Percentiles rank a stretch among this genome's conserved stretches.
These are phyloP conservation scores for Lates japonicus DNA, from an alignment of 2,797 vertebrate species.

Conservation along the genomic window DNA sequence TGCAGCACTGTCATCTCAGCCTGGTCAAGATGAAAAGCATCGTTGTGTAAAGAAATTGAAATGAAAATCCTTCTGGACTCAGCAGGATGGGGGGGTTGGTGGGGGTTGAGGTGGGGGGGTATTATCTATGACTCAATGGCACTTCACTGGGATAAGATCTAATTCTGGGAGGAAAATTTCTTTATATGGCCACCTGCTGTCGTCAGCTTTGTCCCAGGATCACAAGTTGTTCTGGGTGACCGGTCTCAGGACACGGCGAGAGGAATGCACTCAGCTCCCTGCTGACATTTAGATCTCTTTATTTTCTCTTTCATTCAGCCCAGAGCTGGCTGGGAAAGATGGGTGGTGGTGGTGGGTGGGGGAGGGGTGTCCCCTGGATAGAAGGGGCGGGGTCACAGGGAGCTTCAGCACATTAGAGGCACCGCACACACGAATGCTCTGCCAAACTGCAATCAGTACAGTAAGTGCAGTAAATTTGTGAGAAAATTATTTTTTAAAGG, in stretches of 20 bases:
- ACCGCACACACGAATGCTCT: neutral
- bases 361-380: slow-evolving; percentile 21
- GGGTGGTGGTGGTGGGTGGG: slow-evolving; percentile 35
- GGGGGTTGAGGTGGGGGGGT: slow-evolving; percentile 85
- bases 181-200: slow-evolving; percentile 94
- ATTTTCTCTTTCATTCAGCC: slow-evolving; percentile 92
- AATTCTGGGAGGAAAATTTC: slow-evolving; percentile 95
- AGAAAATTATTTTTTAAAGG: too few relatives aligned
- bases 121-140: slow-evolving; percentile 95
- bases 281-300: slow-evolving; percentile 98
- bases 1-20: slow-evolving; percentile 89
- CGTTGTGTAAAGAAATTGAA: slow-evolving; percentile 97
- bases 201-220: slow-evolving; percentile 94
- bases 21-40: slow-evolving; percentile 95
- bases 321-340: slow-evolving; percentile 80
- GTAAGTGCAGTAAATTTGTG: too few relatives aligned
- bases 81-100: slow-evolving; percentile 88
- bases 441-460: neutral
- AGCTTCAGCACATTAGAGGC: slow-evolving; percentile 18
- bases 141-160: slow-evolving; percentile 96
- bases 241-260: slow-evolving; percentile 90
- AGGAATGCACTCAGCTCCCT: slow-evolving; percentile 92
- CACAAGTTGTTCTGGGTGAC: slow-evolving; percentile 98
- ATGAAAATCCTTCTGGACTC: slow-evolving; percentile 96
- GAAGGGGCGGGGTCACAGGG: slow-evolving; percentile 2